Conservation (phyloP, 1,140 invertebrate genomes). For the Megalonaias nervosa region DNA sequence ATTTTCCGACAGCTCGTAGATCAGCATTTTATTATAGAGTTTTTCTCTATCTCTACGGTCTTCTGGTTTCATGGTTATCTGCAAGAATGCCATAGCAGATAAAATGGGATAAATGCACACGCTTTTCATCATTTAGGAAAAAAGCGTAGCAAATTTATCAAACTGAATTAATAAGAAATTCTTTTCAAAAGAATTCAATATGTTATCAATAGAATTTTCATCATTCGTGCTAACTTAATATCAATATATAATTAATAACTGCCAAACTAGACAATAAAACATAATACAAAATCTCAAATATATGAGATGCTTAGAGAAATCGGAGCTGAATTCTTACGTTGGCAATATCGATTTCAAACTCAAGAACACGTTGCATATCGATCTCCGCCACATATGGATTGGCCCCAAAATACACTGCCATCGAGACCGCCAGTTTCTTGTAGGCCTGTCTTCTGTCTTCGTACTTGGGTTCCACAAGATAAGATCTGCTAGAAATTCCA, state of each 20-base stretch:
- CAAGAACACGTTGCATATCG: slow-evolving; percentile 81
- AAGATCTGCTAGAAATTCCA: slow-evolving; percentile 68
- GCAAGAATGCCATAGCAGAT: too few species aligned
- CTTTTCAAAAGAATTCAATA: too few species aligned
- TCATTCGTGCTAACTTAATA: too few species aligned
- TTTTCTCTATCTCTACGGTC: background rate
- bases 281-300: too few species aligned
- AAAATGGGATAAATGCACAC: too few species aligned
- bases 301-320: background rate
- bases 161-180: too few species aligned
- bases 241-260: too few species aligned
- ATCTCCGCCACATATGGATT: slow-evolving; percentile 73
- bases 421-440: slow-evolving; percentile 83
- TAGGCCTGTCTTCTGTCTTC: slow-evolving; percentile 77
- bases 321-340: slow-evolving; percentile 73
- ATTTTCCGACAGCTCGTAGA: background rate
- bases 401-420: slow-evolving; percentile 83
- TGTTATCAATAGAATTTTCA: too few species aligned
- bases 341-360: slow-evolving; percentile 85
- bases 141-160: too few species aligned
- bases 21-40: background rate
- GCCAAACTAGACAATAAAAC: too few species aligned
- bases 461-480: slow-evolving; percentile 65
- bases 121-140: too few species aligned
- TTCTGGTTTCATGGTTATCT: too few species aligned